These are phyloP conservation scores for Lordiphosa collinella DNA, from an alignment of 1,140 invertebrate species.

Conservation along the genomic window DNA sequence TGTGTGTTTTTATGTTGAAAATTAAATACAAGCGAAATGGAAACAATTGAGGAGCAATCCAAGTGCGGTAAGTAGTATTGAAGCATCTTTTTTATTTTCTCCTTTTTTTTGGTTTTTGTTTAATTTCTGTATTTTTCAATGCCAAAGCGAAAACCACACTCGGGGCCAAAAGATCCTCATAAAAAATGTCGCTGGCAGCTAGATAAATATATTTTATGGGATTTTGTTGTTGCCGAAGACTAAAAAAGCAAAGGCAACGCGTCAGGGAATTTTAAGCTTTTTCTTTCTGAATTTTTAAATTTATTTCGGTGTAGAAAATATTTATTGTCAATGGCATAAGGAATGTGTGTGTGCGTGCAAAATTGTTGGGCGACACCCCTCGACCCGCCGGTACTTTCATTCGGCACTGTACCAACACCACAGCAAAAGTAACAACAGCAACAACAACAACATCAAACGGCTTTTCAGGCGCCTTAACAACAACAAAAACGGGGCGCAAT, in stretches of 20 bases:
- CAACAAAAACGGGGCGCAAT: conserved; percentile 26
- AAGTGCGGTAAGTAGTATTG: conserved; percentile 59
- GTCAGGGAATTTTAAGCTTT: conserved; percentile 55
- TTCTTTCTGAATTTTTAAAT: conserved; percentile 42
- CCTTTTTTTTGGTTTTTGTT: background rate
- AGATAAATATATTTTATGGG: conserved; percentile 32
- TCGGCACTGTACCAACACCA: conserved; percentile 8
- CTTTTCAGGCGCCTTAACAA: conserved; percentile 4
- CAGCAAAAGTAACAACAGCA: conserved; percentile 36
- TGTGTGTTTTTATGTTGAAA: conserved; percentile 28
- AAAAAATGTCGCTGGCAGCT: conserved; percentile 66
- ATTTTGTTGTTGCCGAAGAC: conserved; percentile 21
- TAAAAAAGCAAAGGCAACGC: conserved; percentile 47
- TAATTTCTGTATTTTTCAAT: conserved; percentile 19
- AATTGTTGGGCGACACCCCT: conserved; percentile 18
- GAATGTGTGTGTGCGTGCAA: conserved; percentile 37
- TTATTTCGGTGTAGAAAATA: conserved; percentile 50
- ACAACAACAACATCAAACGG: conserved; percentile 25
- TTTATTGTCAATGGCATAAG: conserved; percentile 33
- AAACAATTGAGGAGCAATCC: conserved; percentile 74
- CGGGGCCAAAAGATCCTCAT: conserved; percentile 52
- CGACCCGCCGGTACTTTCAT: background rate
- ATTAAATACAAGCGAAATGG: conserved; percentile 47
- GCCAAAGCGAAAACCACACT: conserved; percentile 29
- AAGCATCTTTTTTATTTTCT: conserved; percentile 34